These are phyloP conservation scores for Mactromeris polynyma DNA, from an alignment of 2,888 invertebrate species.

Conservation along the genomic window DNA sequence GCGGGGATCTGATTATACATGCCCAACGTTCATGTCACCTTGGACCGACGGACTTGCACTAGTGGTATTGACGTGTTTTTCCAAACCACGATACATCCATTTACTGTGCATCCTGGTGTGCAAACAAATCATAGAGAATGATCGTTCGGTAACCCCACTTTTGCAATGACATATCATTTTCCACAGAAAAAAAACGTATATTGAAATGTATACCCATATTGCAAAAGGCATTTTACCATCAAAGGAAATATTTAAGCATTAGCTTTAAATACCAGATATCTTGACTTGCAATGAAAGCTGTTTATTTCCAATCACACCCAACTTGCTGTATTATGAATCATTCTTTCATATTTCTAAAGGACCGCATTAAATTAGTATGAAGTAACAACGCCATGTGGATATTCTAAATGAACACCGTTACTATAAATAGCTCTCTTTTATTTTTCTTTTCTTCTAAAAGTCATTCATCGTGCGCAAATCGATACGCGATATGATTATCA, in stretches of 20 bases:
- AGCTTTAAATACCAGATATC: background rate
- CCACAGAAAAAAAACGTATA: conserved; percentile 1
- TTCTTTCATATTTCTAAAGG: background rate
- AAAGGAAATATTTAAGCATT: background rate
- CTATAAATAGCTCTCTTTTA: conserved; percentile 45
- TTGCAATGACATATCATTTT: background rate
- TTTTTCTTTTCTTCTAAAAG: conserved; percentile 36
- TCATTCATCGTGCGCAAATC: conserved; percentile 47
- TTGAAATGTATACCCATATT: background rate
- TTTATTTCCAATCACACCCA: background rate
- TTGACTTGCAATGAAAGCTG: background rate
- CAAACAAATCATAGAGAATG: too few relatives aligned
- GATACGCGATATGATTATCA: conserved; percentile 55
- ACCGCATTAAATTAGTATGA: background rate
- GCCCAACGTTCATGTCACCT: too few relatives aligned
- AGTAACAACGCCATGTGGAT: conserved; percentile 28
- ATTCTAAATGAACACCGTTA: conserved; percentile 28
- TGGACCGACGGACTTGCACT: too few relatives aligned
- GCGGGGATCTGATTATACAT: too few relatives aligned
- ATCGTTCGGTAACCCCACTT: background rate
- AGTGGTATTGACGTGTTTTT: too few relatives aligned
- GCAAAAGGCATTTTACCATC: background rate
- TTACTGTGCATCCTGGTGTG: too few relatives aligned
- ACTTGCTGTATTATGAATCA: background rate
- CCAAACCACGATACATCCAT: too few relatives aligned